phyloP scores from a whole-genome alignment of 2,113 vertebrate species.

The Bufo bufo region DNA sequence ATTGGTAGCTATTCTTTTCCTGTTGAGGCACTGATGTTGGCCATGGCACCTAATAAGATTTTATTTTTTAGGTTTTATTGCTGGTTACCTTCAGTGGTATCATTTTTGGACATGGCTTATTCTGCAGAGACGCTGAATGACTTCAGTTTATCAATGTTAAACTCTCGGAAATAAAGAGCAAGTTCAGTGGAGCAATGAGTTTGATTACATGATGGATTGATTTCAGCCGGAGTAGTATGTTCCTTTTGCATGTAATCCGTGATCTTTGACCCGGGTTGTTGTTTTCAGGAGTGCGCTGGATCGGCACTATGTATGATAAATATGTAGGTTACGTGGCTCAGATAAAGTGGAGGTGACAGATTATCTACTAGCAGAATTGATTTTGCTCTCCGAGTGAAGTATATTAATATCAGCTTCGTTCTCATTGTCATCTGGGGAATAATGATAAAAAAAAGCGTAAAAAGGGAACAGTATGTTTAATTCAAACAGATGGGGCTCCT shows the following conservation, averaged over 20 bases:
- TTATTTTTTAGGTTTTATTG: too few species aligned
- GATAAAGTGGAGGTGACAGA: conserved; percentile 57
- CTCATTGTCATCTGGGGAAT: conserved; percentile 59
- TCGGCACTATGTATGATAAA: conserved; percentile 42
- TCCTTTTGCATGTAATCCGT: conserved; percentile 33
- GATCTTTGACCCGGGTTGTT: conserved; percentile 32
- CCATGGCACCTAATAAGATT: too few species aligned
- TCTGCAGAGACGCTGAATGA: background rate
- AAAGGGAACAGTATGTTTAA: conserved; percentile 59
- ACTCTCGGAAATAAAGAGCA: background rate
- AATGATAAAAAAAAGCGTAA: conserved; percentile 59
- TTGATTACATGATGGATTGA: conserved; percentile 35
- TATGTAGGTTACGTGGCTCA: conserved; percentile 50
- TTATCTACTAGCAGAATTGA: conserved; percentile 53
- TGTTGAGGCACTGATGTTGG: too few species aligned
- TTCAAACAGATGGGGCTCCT: conserved; percentile 50
- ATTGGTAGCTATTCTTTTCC: too few species aligned
- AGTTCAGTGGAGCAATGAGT: background rate
- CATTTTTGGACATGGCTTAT: too few species aligned
- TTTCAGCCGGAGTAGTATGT: background rate
- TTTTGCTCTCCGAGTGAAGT: conserved; percentile 60
- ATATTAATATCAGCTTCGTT: conserved; percentile 61
- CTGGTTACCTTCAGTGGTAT: too few species aligned
- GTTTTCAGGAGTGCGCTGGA: background rate
- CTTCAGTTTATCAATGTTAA: background rate